Conservation (phyloP, 2,113 vertebrate species). For the Mungos mungo region DNA sequence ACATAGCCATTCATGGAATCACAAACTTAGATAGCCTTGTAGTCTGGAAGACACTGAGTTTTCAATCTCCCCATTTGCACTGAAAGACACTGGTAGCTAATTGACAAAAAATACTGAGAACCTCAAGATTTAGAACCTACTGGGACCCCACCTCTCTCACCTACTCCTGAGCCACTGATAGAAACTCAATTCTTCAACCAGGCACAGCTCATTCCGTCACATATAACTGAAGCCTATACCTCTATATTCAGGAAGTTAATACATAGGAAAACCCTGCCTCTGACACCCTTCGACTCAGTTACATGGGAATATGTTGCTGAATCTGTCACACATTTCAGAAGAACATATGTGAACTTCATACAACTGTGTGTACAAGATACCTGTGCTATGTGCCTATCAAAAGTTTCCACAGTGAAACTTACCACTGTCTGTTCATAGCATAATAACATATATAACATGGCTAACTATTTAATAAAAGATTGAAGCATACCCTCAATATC, state of each 20-base stretch:
- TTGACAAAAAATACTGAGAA: neutral
- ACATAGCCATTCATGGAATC: neutral
- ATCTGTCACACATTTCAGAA: neutral
- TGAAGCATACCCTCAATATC: neutral
- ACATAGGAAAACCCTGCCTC: neutral
- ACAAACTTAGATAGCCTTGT: neutral
- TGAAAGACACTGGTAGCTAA: neutral
- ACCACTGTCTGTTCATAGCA: neutral
- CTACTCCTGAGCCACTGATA: neutral
- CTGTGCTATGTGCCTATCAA: neutral
- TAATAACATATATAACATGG: neutral
- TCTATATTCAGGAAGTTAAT: slow-evolving; percentile 2
- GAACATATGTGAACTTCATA: neutral
- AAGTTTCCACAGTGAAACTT: neutral
- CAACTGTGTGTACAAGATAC: neutral
- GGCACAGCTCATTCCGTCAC: neutral
- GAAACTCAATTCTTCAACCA: neutral
- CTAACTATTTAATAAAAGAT: neutral
- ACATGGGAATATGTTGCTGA: neutral
- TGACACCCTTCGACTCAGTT: neutral
- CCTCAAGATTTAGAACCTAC: neutral
- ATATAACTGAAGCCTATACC: neutral
- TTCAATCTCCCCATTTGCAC: neutral
- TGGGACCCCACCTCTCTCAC: neutral
- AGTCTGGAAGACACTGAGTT: neutral